A percentile compares a stretch with the other conserved stretches of the same genome.
Evolutionary conservation across 2,797 vertebrate species (phyloP).

Genomic region (Anabacerthia variegaticeps): DNA sequence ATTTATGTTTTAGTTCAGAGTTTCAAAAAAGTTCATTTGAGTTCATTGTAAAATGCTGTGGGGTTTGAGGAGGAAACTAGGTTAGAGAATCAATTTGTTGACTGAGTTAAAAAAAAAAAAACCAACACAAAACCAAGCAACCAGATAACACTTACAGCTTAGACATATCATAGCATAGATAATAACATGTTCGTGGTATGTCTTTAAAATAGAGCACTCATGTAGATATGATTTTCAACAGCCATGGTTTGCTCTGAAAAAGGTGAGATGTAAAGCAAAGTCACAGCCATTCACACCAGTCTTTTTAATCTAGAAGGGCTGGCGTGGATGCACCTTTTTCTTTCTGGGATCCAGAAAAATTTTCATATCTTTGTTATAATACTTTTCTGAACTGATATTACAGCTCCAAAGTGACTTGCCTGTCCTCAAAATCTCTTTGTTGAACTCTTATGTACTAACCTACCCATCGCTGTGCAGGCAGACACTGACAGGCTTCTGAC

Average conservation of each 20-base stretch:
- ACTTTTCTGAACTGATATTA: background rate
- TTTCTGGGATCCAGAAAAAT: background rate
- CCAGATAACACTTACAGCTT: background rate
- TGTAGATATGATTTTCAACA: background rate
- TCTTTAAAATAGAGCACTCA: background rate
- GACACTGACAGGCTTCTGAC: background rate
- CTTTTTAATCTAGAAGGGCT: background rate
- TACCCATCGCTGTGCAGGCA: background rate
- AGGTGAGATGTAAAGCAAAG: background rate
- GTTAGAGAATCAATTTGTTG: slow-evolving; percentile 66
- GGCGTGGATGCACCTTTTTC: background rate
- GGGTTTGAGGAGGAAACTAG: slow-evolving; percentile 59
- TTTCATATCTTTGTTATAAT: background rate
- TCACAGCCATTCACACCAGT: background rate
- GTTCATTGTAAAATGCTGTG: slow-evolving; percentile 53
- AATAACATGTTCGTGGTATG: background rate
- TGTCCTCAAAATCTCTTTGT: background rate
- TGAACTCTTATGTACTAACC: background rate
- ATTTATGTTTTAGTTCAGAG: background rate
- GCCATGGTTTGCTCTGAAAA: background rate
- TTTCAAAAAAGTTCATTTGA: slow-evolving; percentile 51
- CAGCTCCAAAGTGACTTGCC: background rate
- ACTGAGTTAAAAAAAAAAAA: background rate
- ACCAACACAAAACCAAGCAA: background rate
- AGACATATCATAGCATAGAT: background rate